Evolutionary conservation across 2,888 invertebrate species (phyloP), one percentile per base, ranked within the genome.

Genomic region (Bembecia ichneumoniformis): DNA sequence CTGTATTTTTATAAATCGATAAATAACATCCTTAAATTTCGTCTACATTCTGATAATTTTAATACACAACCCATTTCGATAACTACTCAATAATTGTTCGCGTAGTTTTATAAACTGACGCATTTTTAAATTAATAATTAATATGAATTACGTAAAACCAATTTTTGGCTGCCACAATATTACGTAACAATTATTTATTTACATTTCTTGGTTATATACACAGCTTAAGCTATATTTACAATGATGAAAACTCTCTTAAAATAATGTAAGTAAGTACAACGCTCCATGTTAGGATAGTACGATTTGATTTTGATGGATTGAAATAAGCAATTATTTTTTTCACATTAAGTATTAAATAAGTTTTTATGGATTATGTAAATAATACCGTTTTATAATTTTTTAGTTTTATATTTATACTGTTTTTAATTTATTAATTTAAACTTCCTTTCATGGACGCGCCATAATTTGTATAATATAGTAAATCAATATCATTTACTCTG

Each of bases 31-130:
- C 64, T 74, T 71, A 71, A 70, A 73, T 77, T 45, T 15, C 75
- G 66, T 66, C 80, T 82, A 83, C 77, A 65, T 61, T 40, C 64
- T 82, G 79, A 83, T 84, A 83, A 71, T 79, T 51, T 79, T 72
- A 77, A 75, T 80, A 84, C 84, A 84, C 84, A 84, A 84, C 84
- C 84, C 72, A 57, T 82, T 81, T 79, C 71, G 60, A 75, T 76
- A 69, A 64, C 79, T 82, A 83, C 82, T 66, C 56, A 67, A 40
- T 13, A 13, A 13, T 13, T 40, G 40, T 40, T 40, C 14, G 40
- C 40, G 40, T 13, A 40, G 40, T 40, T 40, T 40, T 40, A 13
- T 13, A 40, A 40, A 40, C 40, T 40, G 40, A 13, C 40, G 40
- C 40, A 13, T 2, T n/a, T 40, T 40, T 14, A 40, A 40, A 40